Conservation (phyloP, 1,140 invertebrate species). For the Cherax quadricarinatus region DNA sequence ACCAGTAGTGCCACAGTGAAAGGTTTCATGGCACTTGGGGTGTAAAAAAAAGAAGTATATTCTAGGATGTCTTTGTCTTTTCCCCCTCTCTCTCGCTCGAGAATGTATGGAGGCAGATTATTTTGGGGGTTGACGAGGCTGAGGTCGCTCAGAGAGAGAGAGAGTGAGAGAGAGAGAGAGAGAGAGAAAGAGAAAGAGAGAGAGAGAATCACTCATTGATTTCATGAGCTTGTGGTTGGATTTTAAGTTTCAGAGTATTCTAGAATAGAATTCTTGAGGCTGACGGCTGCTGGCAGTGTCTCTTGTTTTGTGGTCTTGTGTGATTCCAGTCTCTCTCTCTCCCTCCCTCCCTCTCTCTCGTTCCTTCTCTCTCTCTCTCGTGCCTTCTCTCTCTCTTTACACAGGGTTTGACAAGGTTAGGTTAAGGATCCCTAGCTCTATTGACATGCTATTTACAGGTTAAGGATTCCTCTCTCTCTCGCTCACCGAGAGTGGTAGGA, state of each 20-base stretch:
- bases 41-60: no score
- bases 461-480: conserved; percentile 10
- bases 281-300: neutral
- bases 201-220: neutral
- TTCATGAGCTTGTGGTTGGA: neutral
- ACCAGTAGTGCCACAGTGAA: neutral
- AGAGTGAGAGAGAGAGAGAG: conserved; percentile 15
- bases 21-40: neutral
- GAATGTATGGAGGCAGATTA: no score
- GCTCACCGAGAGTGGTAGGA: no score
- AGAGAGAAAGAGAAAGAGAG: conserved; percentile 4
- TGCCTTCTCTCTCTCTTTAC: no score
- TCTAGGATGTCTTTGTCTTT: no score
- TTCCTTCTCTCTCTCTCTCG: no score
- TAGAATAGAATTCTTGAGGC: neutral
- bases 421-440: no score
- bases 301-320: neutral
- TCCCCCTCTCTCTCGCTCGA: no score
- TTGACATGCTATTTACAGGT: no score
- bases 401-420: no score
- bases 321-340: neutral
- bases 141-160: neutral
- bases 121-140: neutral
- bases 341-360: no score
- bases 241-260: neutral